A percentile compares a stretch with the other conserved stretches of the same genome.
These are phyloP conservation scores for Etheostoma nigrum DNA, from an alignment of 2,797 vertebrate species.

Conservation along the genomic window DNA sequence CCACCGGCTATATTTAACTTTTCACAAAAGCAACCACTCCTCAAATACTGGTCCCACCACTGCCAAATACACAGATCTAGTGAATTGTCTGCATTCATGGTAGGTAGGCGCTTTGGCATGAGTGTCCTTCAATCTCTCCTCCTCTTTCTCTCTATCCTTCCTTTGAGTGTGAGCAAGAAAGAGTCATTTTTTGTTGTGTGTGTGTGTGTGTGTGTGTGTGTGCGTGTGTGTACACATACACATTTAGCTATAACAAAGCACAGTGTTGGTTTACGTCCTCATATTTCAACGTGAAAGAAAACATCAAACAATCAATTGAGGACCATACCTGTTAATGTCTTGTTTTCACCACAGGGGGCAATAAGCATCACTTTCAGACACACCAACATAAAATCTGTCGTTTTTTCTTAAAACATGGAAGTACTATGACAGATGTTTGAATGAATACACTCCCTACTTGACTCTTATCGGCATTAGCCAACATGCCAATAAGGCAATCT, in stretches of 20 bases:
- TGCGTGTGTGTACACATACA: constrained; percentile 3
- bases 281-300: constrained; percentile 12
- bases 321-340: constrained; percentile 4
- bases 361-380: constrained; percentile 13
- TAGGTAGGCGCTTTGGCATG: constrained; percentile 41
- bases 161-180: constrained; percentile 23
- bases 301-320: background rate
- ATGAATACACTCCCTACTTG: background rate
- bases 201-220: background rate
- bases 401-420: background rate
- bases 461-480: constrained; percentile 27
- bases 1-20: constrained; percentile 71
- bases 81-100: constrained; percentile 47
- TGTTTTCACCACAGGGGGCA: constrained; percentile 48
- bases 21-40: constrained; percentile 60
- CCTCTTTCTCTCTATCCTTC: constrained; percentile 7
- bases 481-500: constrained; percentile 23
- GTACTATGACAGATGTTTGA: background rate
- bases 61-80: constrained; percentile 65
- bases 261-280: background rate
- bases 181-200: constrained; percentile 6
- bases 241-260: constrained; percentile 6
- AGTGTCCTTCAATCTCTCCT: constrained; percentile 28
- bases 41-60: constrained; percentile 38
- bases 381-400: background rate